Base-by-base conservation (phyloP, 2,888 invertebrate species). In the Drosophila mettleri region DNA sequence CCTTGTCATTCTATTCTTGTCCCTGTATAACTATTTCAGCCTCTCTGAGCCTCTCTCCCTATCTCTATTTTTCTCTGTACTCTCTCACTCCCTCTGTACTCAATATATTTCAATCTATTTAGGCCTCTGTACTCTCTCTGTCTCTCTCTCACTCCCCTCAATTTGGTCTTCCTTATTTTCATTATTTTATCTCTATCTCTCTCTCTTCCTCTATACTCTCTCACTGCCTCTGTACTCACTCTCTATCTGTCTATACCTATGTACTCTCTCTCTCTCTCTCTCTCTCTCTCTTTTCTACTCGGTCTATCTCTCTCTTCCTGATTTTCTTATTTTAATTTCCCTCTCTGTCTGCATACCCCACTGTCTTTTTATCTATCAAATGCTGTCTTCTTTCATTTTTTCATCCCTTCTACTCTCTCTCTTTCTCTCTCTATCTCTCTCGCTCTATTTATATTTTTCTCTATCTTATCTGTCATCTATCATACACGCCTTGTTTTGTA, bases 371-470 rank as follows among this genome's bases (percentile, higher is more conserved):
- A 6, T 34, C 16, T 36, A 8, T 16, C 34, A 16, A n/a, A n/a
- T n/a, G n/a, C n/a, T n/a, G n/a, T n/a, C 52, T 45, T 9, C 48
- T 55, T 53, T 72, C 80, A 72, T 55, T 60, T 73, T 84, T 77
- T 69, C 68, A 70, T 33, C 14, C 27, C 24, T 39, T 24, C 34
- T 10, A 43, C 10, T 22, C 52, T 43, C 27, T 9, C 36, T 55
- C 46, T 69, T 71, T 22, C 12, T 7, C 7, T 7, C 51, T 71
- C 68, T 60, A 60, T 69, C 61, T 63, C 49, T 48, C 57, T 55
- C 5, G 12, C 20, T 10, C 2, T 38, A 1, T 12, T 12, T 38
- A 12, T 20, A 0, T 7, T 3, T 27, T 3, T 27, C n/a, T 24
- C 20, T 29, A 14, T 43, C 9, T n/a, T n/a, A n/a, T n/a, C n/a